Evolutionary conservation across 2,113 vertebrate genomes (phyloP).

Genomic region (Leucoraja erinaceus): DNA sequence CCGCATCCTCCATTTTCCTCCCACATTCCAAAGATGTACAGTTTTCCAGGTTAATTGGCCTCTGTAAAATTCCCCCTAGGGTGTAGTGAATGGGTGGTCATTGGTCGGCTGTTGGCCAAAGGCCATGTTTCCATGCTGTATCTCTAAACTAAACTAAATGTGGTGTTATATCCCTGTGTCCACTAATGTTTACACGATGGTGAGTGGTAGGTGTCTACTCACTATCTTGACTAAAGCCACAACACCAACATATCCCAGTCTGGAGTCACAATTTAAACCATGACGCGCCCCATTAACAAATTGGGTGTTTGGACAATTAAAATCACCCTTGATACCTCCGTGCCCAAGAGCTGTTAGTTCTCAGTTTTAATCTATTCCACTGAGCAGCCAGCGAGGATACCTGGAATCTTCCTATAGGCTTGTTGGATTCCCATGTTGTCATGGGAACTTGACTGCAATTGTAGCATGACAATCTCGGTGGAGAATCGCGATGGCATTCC

Average conservation of each 20-base stretch:
- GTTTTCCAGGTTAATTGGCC: too few species aligned
- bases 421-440: not conserved
- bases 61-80: too few species aligned
- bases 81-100: too few species aligned
- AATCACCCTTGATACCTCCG: not conserved
- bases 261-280: not conserved
- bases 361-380: not conserved
- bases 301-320: not conserved
- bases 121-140: not conserved
- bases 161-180: not conserved
- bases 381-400: not conserved
- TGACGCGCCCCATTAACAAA: not conserved
- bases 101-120: too few species aligned
- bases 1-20: too few species aligned
- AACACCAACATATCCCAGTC: not conserved
- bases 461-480: not conserved
- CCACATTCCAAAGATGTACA: too few species aligned
- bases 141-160: not conserved
- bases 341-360: not conserved
- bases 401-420: not conserved
- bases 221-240: not conserved
- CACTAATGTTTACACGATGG: too few species aligned
- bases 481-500: not conserved
- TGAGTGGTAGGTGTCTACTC: not conserved
- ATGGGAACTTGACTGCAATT: not conserved